These are phyloP conservation scores for Melanostigma gelatinosum DNA, from an alignment of 2,113 vertebrate genomes.

Conservation along the genomic window DNA sequence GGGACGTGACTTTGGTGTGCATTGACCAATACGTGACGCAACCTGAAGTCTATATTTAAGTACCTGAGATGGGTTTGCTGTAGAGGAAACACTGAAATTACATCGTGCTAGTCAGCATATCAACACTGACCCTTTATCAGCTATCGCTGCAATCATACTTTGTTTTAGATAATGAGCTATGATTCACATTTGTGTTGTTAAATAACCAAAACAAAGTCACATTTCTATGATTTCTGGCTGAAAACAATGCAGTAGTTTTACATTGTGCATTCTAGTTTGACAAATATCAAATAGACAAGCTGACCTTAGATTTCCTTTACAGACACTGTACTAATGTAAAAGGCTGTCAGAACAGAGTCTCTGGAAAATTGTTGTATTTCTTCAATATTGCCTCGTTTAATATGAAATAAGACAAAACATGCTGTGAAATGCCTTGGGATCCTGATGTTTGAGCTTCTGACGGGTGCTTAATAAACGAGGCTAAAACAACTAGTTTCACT, in stretches of 20 bases:
- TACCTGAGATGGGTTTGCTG: not conserved
- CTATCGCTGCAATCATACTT: not conserved
- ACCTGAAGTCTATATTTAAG: conserved; percentile 6
- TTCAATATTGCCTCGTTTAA: not conserved
- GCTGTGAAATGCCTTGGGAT: not conserved
- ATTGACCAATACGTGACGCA: not conserved
- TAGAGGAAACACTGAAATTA: not conserved
- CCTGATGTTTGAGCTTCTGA: too few species aligned
- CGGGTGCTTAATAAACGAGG: not conserved
- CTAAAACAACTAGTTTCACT: conserved; percentile 12
- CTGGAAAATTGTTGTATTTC: not conserved
- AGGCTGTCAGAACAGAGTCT: not conserved
- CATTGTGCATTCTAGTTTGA: not conserved
- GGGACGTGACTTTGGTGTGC: not conserved
- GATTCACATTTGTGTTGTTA: not conserved
- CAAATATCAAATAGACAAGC: not conserved
- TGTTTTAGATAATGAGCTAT: not conserved
- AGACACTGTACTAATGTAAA: not conserved
- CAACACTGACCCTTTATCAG: not conserved
- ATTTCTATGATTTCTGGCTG: not conserved
- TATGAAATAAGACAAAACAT: not conserved
- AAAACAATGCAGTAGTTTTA: not conserved
- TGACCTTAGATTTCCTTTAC: not conserved
- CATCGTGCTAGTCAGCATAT: not conserved
- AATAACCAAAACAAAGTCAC: not conserved